Base-by-base conservation (phyloP, 2,113 vertebrate species). In the Gasterosteus aculeatus region DNA sequence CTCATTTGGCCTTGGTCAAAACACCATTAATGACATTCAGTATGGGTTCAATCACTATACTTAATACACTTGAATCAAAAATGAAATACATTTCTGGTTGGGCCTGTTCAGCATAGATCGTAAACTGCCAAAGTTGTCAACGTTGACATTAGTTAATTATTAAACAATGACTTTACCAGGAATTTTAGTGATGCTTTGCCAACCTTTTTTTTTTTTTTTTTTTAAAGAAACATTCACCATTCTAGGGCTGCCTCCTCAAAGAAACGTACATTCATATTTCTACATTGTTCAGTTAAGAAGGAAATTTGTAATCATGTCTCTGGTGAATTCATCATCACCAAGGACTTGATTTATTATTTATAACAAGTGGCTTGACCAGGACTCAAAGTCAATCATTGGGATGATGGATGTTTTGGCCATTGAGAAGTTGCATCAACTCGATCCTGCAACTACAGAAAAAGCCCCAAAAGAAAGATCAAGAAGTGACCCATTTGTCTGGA, bases 1-100 rank as follows among this genome's bases (percentile, higher is more conserved):
- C 65, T 78, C 49, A 77, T 82, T 73, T 83, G 57, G 26, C n/a
- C 33, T 80, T 18, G 19, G 61, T 69, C 70, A 73, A 66, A 79
- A 69, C 35, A 58, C 26, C 15, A 10, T 67, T 82, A 72, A 80
- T 66, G 68, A 79, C 54, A 69, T 82, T 80, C 56, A 60, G 61
- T 5, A 9, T 44, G 47, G 54, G n/a, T 81, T 7, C 35, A 16
- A 44, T 44, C 29, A 73, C 58, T 29, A 19, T 22, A 73, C 35
- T 38, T 38, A 26, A 26, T 26, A 38, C 35, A 16, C 54, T 49
- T 31, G 56, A 79, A 67, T 79, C 7, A 60, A 61, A 44, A 58
- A 44, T 74, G 12, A 66, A 73, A 58, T 22, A 11, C 22, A 19
- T 31, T 15, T 18, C 59, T 41, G 38, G 14, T 15, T 15, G 58